Percentiles rank a stretch among this genome's conserved stretches.
Conservation (phyloP, 1,140 invertebrate genomes). For the Bicyclus anynana region DNA sequence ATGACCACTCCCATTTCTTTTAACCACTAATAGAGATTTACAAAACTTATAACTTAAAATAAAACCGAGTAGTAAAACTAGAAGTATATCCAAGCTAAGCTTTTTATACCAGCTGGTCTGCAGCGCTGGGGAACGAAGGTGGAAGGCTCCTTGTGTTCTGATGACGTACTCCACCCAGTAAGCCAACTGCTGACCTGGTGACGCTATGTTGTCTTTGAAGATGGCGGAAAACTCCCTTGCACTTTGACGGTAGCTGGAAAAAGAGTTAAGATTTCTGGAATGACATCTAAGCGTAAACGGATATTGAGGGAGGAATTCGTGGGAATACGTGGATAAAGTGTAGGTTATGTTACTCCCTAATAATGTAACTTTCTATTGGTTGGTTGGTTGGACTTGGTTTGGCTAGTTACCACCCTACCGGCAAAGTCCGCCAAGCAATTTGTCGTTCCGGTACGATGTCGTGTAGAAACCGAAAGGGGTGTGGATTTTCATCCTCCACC, state of each 20-base stretch:
- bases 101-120: slow-evolving; percentile 40
- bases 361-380: no score
- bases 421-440: no score
- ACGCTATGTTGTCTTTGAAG: slow-evolving; percentile 36
- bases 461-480: no score
- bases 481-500: no score
- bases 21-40: not conserved
- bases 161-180: slow-evolving; percentile 49
- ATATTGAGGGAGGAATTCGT: no score
- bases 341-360: no score
- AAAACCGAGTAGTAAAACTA: slow-evolving; percentile 20
- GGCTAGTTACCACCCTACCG: no score
- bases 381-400: no score
- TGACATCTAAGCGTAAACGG: no score
- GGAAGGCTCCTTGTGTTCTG: slow-evolving; percentile 38
- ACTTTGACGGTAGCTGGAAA: slow-evolving; percentile 33
- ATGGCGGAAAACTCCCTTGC: slow-evolving; percentile 28
- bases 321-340: no score
- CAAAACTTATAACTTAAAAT: not conserved
- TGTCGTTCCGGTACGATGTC: no score
- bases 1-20: not conserved
- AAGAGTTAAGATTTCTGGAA: no score
- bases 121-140: slow-evolving; percentile 40
- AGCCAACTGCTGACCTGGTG: slow-evolving; percentile 35
- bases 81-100: slow-evolving; percentile 37